Conservation (phyloP, 2,113 vertebrate genomes). For the Coptodon rendalli region DNA sequence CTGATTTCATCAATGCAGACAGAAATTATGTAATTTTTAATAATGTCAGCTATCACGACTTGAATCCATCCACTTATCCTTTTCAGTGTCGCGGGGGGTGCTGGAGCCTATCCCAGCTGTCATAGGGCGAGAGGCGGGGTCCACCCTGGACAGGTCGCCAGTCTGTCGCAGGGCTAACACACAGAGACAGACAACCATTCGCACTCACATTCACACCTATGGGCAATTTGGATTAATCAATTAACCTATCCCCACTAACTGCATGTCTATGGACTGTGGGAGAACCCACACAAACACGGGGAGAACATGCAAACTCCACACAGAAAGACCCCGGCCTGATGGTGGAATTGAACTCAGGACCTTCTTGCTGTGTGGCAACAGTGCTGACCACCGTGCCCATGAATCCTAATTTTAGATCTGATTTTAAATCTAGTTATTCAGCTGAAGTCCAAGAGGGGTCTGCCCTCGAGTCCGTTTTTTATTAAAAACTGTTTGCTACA, state of each 20-base stretch:
- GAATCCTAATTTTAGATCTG: not conserved
- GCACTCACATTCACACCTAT: not conserved
- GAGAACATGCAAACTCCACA: not conserved
- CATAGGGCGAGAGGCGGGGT: not conserved
- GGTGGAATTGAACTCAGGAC: not conserved
- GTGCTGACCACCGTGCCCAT: not conserved
- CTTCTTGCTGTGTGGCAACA: not conserved
- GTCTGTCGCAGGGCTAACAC: rapidly evolving
- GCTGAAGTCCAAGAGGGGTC: not conserved
- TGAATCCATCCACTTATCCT: rapidly evolving
- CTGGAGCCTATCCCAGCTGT: not conserved
- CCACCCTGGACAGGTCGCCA: not conserved
- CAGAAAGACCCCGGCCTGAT: not conserved
- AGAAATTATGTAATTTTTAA: not conserved
- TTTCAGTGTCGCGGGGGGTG: rapidly evolving
- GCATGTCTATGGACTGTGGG: not conserved
- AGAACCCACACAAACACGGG: rapidly evolving
- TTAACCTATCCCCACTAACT: not conserved
- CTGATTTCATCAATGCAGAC: not conserved
- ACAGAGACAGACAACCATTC: not conserved
- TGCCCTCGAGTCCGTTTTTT: not conserved
- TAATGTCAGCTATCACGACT: not conserved
- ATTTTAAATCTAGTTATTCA: not conserved
- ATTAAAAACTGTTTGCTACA: not conserved
- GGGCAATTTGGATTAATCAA: not conserved